phyloP scores from a whole-genome alignment of 2,113 vertebrate species.

The Galemys pyrenaicus region DNA sequence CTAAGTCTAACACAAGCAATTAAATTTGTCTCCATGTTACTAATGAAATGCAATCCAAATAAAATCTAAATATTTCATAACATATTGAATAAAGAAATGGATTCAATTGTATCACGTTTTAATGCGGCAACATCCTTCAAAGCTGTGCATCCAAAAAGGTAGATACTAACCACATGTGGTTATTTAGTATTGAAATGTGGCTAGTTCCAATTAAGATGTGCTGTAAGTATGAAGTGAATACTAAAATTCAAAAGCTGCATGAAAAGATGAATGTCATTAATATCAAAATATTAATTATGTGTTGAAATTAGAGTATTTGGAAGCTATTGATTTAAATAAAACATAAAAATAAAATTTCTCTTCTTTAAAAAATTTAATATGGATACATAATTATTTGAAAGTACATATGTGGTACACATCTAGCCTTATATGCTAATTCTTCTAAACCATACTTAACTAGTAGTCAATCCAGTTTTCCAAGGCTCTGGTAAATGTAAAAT shows the following conservation, averaged over 20 bases:
- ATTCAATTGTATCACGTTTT: neutral
- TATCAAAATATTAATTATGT: neutral
- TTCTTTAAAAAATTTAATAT: neutral
- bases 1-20: conserved; percentile 70
- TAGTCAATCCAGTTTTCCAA: neutral
- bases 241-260: neutral
- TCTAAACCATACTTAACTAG: neutral
- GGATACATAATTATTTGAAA: neutral
- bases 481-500: neutral
- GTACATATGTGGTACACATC: neutral
- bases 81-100: conserved; percentile 33
- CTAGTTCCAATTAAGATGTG: neutral
- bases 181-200: neutral
- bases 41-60: conserved; percentile 58
- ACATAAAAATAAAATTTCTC: conserved; percentile 2
- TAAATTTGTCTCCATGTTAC: conserved; percentile 54
- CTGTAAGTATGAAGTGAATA: neutral
- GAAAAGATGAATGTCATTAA: neutral
- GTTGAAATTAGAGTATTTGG: conserved; percentile 1
- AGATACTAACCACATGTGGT: neutral
- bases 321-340: conserved; percentile 27
- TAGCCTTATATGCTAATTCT: neutral
- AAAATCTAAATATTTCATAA: conserved; percentile 60
- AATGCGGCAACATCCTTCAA: neutral
- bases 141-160: neutral